Evolutionary conservation across 2,113 vertebrate species (phyloP).

Genomic region (Lonchura striata): DNA sequence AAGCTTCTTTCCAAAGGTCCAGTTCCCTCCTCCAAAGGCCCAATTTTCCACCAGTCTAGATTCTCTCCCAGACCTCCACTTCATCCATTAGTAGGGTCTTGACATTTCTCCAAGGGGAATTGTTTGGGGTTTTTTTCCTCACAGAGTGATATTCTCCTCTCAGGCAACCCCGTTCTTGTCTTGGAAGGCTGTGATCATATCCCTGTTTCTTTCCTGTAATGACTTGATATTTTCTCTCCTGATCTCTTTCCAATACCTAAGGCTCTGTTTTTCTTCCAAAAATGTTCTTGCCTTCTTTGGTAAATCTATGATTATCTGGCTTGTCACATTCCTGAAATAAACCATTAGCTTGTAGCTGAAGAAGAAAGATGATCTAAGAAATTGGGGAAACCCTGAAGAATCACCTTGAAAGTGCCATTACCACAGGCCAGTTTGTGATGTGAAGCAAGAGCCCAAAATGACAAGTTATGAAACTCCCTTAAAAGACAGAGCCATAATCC

Average conservation of each 20-base stretch:
- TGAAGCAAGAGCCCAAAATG: background rate
- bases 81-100: background rate
- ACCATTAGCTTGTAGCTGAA: background rate
- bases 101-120: background rate
- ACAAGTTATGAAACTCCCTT: background rate
- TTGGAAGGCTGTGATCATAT: background rate
- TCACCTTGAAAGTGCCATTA: background rate
- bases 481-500: background rate
- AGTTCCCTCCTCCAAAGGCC: background rate
- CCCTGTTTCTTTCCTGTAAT: background rate
- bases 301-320: background rate
- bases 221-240: background rate
- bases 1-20: background rate
- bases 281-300: background rate
- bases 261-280: background rate
- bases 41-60: background rate
- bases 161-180: background rate
- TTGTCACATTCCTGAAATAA: background rate
- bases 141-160: background rate
- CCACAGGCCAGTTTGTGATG: background rate
- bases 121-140: rapidly evolving
- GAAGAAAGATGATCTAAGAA: background rate
- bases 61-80: background rate
- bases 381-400: background rate
- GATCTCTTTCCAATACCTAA: background rate